Conservation (phyloP, 2,888 invertebrate species). For the Exephanes ischioxanthus region DNA sequence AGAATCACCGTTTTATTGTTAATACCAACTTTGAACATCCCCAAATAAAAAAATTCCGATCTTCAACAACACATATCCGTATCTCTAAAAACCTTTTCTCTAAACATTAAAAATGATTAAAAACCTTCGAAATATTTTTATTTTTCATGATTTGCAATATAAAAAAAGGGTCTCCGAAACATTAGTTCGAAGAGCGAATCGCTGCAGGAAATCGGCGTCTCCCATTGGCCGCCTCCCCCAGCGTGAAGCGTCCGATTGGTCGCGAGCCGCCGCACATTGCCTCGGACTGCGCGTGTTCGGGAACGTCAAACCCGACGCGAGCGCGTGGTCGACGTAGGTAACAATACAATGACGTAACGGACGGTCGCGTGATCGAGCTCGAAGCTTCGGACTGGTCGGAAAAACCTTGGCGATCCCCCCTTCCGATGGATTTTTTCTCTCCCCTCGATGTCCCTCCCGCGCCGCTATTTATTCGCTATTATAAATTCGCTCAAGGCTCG, state of each 20-base stretch:
- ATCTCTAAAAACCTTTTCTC: too few relatives aligned
- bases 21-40: too few relatives aligned
- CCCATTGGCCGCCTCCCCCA: not conserved
- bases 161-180: too few relatives aligned
- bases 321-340: constrained; percentile 47
- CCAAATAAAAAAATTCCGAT: too few relatives aligned
- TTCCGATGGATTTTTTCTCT: constrained; percentile 39
- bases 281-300: not conserved
- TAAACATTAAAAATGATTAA: too few relatives aligned
- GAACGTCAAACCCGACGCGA: constrained; percentile 58
- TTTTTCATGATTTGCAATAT: too few relatives aligned
- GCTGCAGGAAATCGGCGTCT: not conserved
- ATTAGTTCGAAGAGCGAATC: not conserved
- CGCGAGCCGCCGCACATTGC: not conserved
- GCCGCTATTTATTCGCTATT: constrained; percentile 56
- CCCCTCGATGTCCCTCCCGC: constrained; percentile 9
- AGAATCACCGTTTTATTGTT: too few relatives aligned
- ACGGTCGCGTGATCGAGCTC: constrained; percentile 67
- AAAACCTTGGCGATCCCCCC: constrained; percentile 64
- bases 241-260: constrained; percentile 60
- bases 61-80: too few relatives aligned
- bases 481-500: constrained; percentile 65
- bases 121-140: too few relatives aligned
- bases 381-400: constrained; percentile 60
- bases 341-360: constrained; percentile 66